These are phyloP conservation scores for Erpetoichthys calabaricus DNA, from an alignment of 2,797 vertebrate species.

Conservation along the genomic window DNA sequence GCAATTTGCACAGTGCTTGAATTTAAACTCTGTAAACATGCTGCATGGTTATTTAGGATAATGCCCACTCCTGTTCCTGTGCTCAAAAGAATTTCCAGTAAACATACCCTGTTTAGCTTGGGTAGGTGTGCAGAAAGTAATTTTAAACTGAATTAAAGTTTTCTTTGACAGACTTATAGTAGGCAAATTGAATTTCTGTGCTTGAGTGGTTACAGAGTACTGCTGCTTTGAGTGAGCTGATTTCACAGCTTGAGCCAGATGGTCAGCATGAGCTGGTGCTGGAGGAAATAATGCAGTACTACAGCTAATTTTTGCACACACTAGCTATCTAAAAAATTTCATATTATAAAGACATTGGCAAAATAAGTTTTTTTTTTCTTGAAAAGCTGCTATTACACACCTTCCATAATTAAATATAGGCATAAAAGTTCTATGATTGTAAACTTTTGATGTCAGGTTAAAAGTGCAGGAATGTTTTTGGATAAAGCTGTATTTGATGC, in stretches of 20 bases:
- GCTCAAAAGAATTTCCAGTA: not conserved
- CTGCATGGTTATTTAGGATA: not conserved
- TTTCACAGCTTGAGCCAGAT: constrained; percentile 17
- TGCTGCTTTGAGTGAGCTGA: constrained; percentile 37
- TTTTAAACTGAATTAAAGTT: constrained; percentile 3
- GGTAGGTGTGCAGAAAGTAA: not conserved
- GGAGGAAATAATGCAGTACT: too few relatives aligned
- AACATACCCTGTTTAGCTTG: not conserved
- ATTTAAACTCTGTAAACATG: not conserved
- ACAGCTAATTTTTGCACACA: not conserved
- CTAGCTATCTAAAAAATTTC: not conserved
- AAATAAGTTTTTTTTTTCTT: too few relatives aligned
- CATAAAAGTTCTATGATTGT: too few relatives aligned
- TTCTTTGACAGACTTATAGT: constrained; percentile 37
- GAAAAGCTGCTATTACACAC: too few relatives aligned
- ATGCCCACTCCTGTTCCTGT: constrained; percentile 1
- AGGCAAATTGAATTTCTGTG: constrained; percentile 71
- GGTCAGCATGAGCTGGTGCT: not conserved
- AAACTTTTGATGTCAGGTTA: too few relatives aligned
- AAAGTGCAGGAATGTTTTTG: too few relatives aligned
- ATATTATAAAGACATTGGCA: too few relatives aligned
- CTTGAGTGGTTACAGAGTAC: constrained; percentile 47
- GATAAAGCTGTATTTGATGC: too few relatives aligned
- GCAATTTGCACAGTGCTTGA: not conserved
- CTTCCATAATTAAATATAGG: too few relatives aligned